Evolutionary conservation across 2,113 vertebrate species (phyloP), one percentile per base, ranked within the genome.

Genomic region (Dipodomys merriami): DNA sequence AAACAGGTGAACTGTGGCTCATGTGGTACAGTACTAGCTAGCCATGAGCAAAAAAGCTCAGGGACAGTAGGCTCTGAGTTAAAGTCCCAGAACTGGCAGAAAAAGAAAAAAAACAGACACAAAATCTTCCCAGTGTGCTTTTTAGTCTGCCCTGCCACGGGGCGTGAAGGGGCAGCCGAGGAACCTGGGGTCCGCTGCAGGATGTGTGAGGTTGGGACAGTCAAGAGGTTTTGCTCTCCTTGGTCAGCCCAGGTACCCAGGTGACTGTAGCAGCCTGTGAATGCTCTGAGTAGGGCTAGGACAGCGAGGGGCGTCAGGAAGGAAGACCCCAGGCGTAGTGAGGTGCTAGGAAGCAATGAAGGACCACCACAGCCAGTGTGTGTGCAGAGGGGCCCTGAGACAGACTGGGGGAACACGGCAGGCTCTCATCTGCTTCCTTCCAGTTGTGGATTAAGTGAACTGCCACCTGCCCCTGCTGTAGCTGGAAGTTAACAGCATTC

Each of bases 361-460:
- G 5, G 39, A 30, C n/a, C 53, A 18, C 57, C 27, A 2, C 1
- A 1, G 2, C 39, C n/a, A 11, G 29, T 5, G 4, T 2, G 22
- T 2, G 7, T 35, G 15, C 33, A 18, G 27, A 27, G 68, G 33
- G 81, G 30, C 19, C 4, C 0, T 1, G 23, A 72, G 29, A 19
- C 0, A 0, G 23, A n/a, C 30, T 19, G 11, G 16, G 25, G 25
- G 67, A 30, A 2, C 16, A 0, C 0, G 16, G 82, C 39, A 7
- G 7, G 1, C 3, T 16, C 22, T 0, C 23, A 33, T 6, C 0
- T 22, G 0, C 0, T 35, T 60, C 3, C 7, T 49, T 10, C 60
- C 4, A 0, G 1, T n/a, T 15, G 9, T 13, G 35, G 23, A 30
- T 19, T 12, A 13, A 12, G 0, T 18, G 29, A 12, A 29, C 7